Evolutionary conservation across 1,140 invertebrate species (phyloP).

Genomic region (Zaprionus ornatus): DNA sequence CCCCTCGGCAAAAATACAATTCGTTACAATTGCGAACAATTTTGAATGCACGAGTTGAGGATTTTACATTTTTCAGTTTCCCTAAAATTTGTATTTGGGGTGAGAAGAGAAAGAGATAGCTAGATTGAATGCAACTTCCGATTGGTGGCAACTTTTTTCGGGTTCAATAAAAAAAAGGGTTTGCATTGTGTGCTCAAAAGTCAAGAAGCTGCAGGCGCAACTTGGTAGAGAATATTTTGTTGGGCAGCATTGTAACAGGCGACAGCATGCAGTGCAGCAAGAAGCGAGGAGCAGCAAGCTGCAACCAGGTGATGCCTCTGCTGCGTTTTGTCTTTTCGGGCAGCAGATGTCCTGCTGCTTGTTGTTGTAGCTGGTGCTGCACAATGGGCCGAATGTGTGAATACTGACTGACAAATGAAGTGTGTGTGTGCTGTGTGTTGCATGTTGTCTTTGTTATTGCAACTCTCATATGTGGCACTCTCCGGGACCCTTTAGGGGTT

Average conservation of each 20-base stretch:
- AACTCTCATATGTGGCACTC: constrained; percentile 28
- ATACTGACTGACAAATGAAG: constrained; percentile 66
- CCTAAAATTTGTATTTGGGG: not conserved
- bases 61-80: constrained; percentile 58
- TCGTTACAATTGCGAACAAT: constrained; percentile 63
- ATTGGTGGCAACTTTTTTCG: constrained; percentile 29
- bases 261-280: not conserved
- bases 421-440: constrained; percentile 28
- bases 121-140: constrained; percentile 29
- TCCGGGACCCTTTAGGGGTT: constrained; percentile 65
- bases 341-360: constrained; percentile 61
- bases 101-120: not conserved
- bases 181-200: constrained; percentile 60
- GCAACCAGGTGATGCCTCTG: constrained; percentile 62
- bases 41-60: constrained; percentile 66
- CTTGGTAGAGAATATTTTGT: constrained; percentile 16
- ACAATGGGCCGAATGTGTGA: constrained; percentile 73
- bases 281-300: constrained; percentile 4
- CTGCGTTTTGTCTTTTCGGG: constrained; percentile 34
- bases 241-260: not conserved
- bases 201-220: constrained; percentile 73
- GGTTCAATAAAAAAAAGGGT: constrained; percentile 35
- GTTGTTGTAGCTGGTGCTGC: constrained; percentile 23
- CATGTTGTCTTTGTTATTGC: constrained; percentile 24
- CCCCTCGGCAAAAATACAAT: constrained; percentile 55